Percentiles rank a stretch among this genome's conserved stretches.
Evolutionary conservation across 2,113 vertebrate genomes (phyloP).

Genomic region (Anarrhichthys ocellatus): DNA sequence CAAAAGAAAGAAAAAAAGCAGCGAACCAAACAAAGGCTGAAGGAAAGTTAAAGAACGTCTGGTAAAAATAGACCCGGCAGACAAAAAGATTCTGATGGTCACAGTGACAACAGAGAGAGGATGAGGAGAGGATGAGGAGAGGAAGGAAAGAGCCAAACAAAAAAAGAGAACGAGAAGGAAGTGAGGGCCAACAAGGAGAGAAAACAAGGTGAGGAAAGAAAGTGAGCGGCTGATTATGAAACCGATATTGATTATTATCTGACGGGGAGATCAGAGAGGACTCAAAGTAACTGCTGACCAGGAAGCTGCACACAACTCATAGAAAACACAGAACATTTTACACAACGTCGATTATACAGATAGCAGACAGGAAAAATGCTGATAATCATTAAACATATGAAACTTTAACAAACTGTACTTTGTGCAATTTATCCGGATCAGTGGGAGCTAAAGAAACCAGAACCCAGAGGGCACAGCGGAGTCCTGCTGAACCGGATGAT

Average conservation of each 20-base stretch:
- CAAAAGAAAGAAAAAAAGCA: slow-evolving; percentile 43
- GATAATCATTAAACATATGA: too few species aligned
- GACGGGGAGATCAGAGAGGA: background rate
- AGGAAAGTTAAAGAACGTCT: slow-evolving; percentile 59
- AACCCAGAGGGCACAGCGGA: background rate
- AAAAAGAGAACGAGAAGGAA: background rate
- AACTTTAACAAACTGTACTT: background rate
- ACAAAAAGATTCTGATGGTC: slow-evolving; percentile 11
- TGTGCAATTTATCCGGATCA: background rate
- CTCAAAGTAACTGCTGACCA: background rate
- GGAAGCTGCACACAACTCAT: background rate
- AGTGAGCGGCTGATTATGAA: background rate
- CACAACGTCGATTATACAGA: too few species aligned
- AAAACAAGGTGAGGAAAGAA: background rate
- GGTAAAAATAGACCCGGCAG: slow-evolving; percentile 67
- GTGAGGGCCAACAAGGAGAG: background rate
- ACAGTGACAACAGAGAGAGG: slow-evolving; percentile 8
- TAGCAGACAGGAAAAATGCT: too few species aligned
- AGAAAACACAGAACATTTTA: background rate
- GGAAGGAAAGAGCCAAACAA: background rate
- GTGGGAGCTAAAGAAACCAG: background rate
- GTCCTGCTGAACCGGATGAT: background rate
- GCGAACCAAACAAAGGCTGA: slow-evolving; percentile 67
- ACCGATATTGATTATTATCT: background rate
- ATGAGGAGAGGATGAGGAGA: slow-evolving; percentile 2